Percentiles rank a stretch among this genome's conserved stretches.
These are phyloP conservation scores for Stegophylla sp. DNA, from an alignment of 2,888 invertebrate genomes.

Conservation along the genomic window DNA sequence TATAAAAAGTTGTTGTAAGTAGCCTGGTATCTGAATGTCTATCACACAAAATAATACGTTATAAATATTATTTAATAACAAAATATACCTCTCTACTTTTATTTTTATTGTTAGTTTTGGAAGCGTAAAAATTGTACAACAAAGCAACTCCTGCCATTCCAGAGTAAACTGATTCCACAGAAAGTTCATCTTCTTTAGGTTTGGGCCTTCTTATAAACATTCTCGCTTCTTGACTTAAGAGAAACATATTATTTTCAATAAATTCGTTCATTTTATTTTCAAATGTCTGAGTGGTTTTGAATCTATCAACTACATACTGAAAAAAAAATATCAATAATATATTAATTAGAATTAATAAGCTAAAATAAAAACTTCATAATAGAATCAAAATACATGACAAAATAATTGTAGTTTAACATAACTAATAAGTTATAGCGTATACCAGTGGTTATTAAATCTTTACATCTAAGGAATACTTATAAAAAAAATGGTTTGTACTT, in stretches of 20 bases:
- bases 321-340: not conserved
- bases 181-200: slow-evolving; percentile 15
- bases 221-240: slow-evolving; percentile 15
- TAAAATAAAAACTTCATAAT: too few species aligned
- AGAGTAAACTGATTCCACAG: slow-evolving; percentile 71
- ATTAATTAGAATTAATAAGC: too few species aligned
- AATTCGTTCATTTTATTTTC: not conserved
- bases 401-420: too few species aligned
- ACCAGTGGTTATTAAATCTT: too few species aligned
- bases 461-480: too few species aligned
- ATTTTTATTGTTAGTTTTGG: slow-evolving; percentile 60
- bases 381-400: too few species aligned
- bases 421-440: too few species aligned
- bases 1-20: too few species aligned
- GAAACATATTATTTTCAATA: not conserved
- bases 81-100: slow-evolving; percentile 41
- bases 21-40: too few species aligned
- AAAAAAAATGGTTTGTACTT: too few species aligned
- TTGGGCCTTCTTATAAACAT: slow-evolving; percentile 3
- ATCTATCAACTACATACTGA: not conserved
- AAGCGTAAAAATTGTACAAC: slow-evolving; percentile 69
- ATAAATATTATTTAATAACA: not conserved
- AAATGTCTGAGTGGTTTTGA: not conserved
- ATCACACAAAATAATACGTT: not conserved
- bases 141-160: slow-evolving; percentile 77